phyloP scores from a whole-genome alignment of 2,888 invertebrate genomes.

The Latrodectus elegans region DNA sequence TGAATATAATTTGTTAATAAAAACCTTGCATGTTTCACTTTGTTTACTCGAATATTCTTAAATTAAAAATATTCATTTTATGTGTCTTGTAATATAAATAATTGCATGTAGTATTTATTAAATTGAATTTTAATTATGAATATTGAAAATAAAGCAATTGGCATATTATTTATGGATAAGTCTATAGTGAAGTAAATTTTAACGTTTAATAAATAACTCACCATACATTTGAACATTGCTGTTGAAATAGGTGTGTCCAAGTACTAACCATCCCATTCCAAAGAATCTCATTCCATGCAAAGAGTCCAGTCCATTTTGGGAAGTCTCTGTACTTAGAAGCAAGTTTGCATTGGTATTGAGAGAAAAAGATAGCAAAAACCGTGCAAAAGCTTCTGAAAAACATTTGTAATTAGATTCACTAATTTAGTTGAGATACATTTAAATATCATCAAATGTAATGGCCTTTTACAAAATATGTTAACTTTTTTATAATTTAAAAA shows the following conservation, averaged over 20 bases:
- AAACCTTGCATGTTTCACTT: too few species aligned
- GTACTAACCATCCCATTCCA: slow-evolving; percentile 68
- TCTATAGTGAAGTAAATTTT: neutral
- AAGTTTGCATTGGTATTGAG: slow-evolving; percentile 57
- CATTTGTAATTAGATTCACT: too few species aligned
- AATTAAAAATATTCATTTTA: too few species aligned
- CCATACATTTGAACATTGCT: slow-evolving; percentile 67
- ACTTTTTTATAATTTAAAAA: too few species aligned
- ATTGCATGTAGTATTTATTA: too few species aligned
- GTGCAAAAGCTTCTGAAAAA: slow-evolving; percentile 11
- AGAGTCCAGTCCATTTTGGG: slow-evolving; percentile 50
- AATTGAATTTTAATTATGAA: too few species aligned
- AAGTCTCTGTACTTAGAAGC: slow-evolving; percentile 43
- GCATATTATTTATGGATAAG: neutral
- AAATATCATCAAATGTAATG: too few species aligned
- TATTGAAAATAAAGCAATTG: neutral
- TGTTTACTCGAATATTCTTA: too few species aligned
- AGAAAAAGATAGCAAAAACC: slow-evolving; percentile 47
- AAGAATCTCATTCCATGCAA: slow-evolving; percentile 69
- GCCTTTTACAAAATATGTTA: too few species aligned
- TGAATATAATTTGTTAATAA: too few species aligned
- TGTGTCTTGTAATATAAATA: too few species aligned
- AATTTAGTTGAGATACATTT: too few species aligned
- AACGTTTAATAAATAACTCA: neutral
- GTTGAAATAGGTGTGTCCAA: slow-evolving; percentile 68